These are phyloP conservation scores for Malacoctenus gilli DNA, from an alignment of 2,797 vertebrate genomes.

Conservation along the genomic window DNA sequence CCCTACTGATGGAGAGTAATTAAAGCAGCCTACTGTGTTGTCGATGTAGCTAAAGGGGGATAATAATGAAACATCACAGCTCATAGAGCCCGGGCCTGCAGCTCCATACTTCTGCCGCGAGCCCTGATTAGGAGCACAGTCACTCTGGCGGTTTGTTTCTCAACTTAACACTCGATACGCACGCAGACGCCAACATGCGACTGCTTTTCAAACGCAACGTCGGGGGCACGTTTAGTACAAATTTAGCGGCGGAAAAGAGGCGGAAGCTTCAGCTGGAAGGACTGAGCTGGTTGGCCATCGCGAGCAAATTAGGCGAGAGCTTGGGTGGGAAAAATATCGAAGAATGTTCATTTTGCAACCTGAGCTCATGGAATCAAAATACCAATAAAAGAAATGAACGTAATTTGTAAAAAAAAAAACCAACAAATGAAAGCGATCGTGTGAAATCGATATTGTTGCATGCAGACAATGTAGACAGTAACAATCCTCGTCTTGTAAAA, in stretches of 20 bases:
- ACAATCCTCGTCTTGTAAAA: no score
- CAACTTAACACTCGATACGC: constrained; percentile 29
- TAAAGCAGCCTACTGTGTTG: constrained; percentile 79
- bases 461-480: no score
- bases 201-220: constrained; percentile 32
- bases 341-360: no score
- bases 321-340: constrained; percentile 23
- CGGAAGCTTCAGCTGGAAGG: constrained; percentile 6
- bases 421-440: no score
- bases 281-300: constrained; percentile 11
- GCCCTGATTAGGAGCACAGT: constrained; percentile 58
- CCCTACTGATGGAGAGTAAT: constrained; percentile 80
- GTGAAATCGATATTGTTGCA: no score
- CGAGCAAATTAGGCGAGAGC: constrained; percentile 23
- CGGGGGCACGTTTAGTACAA: background rate
- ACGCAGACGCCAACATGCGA: constrained; percentile 2
- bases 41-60: constrained; percentile 75
- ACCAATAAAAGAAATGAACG: no score
- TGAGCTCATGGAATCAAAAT: no score
- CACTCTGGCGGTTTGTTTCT: constrained; percentile 62
- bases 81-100: constrained; percentile 62
- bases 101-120: constrained; percentile 61
- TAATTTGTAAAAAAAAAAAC: no score
- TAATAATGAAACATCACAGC: constrained; percentile 78
- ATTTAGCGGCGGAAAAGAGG: constrained; percentile 8